phyloP scores from a whole-genome alignment of 1,140 invertebrate genomes.

The Ooceraea biroi region DNA sequence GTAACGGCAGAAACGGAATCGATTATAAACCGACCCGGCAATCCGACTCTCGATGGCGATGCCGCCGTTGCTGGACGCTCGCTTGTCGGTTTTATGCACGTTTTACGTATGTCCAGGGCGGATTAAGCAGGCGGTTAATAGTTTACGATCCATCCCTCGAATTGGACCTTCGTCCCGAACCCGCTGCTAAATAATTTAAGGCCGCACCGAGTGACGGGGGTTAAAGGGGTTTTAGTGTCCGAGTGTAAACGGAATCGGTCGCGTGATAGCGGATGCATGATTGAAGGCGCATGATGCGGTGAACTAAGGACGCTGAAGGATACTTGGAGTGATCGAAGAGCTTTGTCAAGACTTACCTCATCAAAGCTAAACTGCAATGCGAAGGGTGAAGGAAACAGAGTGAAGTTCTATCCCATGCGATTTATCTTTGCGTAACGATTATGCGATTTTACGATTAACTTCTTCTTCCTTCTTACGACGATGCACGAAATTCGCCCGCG shows the following conservation, averaged over 20 bases:
- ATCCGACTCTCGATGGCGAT: conserved; percentile 16
- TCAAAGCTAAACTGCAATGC: neutral
- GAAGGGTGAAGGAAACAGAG: neutral
- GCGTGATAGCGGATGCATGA: conserved; percentile 39
- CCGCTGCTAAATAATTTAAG: conserved; percentile 62
- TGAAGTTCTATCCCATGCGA: conserved; percentile 10
- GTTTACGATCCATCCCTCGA: conserved; percentile 47
- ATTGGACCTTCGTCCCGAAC: conserved; percentile 31
- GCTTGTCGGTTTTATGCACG: conserved; percentile 12
- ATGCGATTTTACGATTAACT: neutral
- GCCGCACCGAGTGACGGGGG: conserved; percentile 11
- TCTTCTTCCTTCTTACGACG: conserved; percentile 19
- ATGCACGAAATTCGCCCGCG: neutral
- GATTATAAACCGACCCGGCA: conserved; percentile 57
- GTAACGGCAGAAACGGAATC: conserved; percentile 38
- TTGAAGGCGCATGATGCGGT: conserved; percentile 37
- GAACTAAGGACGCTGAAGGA: neutral
- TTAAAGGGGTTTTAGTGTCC: conserved; percentile 34
- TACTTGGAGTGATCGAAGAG: neutral
- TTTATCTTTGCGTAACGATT: neutral
- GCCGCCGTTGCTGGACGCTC: neutral
- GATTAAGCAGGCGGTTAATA: conserved; percentile 59
- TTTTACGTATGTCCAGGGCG: conserved; percentile 36
- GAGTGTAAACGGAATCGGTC: conserved; percentile 50
- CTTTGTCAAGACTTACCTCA: neutral